Percentiles rank a stretch among this genome's conserved stretches.
Conservation (phyloP, 2,888 invertebrate genomes). For the Pedicia rivosa region DNA sequence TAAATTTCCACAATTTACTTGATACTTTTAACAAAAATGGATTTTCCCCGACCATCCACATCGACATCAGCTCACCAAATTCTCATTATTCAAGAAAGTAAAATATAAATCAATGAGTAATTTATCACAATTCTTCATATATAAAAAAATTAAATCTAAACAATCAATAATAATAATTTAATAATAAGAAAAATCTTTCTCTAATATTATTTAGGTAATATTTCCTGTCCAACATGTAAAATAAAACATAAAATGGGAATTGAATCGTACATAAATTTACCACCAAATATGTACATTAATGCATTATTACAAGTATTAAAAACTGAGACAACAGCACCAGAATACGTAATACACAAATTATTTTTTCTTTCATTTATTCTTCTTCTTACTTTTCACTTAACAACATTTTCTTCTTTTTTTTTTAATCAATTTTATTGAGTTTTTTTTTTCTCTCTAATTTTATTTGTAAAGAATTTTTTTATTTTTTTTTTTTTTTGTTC, state of each 20-base stretch:
- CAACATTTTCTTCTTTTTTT: not conserved
- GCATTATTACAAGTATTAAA: constrained; percentile 38
- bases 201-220: constrained; percentile 5
- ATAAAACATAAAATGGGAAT: constrained; percentile 32
- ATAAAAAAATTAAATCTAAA: not conserved
- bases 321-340: constrained; percentile 14
- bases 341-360: constrained; percentile 9
- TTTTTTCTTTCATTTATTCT: not conserved
- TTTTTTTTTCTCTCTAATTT: no score
- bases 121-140: no score
- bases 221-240: constrained; percentile 43
- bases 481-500: no score
- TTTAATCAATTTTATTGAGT: no score
- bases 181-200: constrained; percentile 1
- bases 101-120: no score
- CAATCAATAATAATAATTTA: constrained; percentile 6
- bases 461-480: no score
- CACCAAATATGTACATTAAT: constrained; percentile 51
- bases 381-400: not conserved
- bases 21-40: no score
- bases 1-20: no score
- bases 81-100: no score
- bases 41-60: no score
- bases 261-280: constrained; percentile 38
- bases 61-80: no score